phyloP scores from a whole-genome alignment of 1,140 invertebrate species.

The Littorina saxatilis region DNA sequence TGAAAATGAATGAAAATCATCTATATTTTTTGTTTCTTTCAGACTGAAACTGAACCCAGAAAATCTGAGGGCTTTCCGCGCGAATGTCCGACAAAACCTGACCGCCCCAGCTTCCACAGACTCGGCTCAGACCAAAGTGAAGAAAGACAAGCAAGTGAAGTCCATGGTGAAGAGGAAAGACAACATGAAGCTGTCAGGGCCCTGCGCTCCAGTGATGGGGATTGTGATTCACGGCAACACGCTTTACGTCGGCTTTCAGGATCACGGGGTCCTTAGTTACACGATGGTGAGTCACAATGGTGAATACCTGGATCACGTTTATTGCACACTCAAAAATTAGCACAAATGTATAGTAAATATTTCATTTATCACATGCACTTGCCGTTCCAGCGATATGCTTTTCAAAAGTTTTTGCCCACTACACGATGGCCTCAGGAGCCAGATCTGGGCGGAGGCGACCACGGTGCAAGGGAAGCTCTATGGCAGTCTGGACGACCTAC shows the following conservation, averaged over 20 bases:
- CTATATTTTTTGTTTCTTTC: not conserved
- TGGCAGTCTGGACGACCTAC: no score
- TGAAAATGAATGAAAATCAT: no score
- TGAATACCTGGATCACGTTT: no score
- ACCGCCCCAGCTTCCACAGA: not conserved
- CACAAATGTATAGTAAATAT: no score
- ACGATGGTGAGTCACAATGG: slow-evolving; percentile 32
- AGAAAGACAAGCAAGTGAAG: not conserved
- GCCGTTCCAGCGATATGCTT: no score
- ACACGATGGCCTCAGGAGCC: no score
- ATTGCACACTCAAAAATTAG: no score
- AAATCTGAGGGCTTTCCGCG: slow-evolving; percentile 34
- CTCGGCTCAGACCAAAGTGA: not conserved
- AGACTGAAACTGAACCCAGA: slow-evolving; percentile 46
- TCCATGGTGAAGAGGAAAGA: not conserved
- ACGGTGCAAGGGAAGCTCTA: no score
- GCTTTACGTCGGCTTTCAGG: slow-evolving; percentile 53
- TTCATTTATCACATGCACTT: no score
- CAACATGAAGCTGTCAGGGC: slow-evolving; percentile 37
- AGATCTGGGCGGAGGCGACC: no score
- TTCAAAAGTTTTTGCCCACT: no score
- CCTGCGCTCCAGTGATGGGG: slow-evolving; percentile 41
- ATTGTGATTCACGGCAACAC: slow-evolving; percentile 40
- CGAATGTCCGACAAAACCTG: slow-evolving; percentile 29
- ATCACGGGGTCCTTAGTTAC: slow-evolving; percentile 42